A percentile compares a stretch with the other conserved stretches of the same genome.
Conservation (phyloP, 2,113 vertebrate species). For the Dicerorhinus sumatrensis region DNA sequence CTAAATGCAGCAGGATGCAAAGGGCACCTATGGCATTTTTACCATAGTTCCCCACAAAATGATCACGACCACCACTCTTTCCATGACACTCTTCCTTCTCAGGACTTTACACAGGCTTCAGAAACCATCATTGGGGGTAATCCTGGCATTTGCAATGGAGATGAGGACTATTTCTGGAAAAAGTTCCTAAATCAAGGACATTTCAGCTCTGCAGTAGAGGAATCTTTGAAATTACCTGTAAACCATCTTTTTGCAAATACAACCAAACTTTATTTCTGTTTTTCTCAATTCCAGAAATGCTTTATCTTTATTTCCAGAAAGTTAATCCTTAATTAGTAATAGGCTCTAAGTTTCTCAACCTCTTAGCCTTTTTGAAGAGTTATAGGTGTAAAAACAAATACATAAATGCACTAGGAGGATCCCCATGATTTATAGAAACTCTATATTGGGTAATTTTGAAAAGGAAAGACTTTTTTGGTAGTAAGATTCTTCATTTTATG, state of each 20-base stretch:
- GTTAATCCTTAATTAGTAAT: background rate
- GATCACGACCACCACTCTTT: background rate
- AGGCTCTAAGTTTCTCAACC: background rate
- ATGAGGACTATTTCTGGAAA: background rate
- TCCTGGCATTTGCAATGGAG: background rate
- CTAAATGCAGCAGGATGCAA: background rate
- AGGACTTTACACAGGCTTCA: background rate
- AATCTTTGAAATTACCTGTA: background rate
- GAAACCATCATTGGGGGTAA: background rate
- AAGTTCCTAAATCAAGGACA: background rate
- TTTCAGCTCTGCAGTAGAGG: background rate
- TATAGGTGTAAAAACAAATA: background rate
- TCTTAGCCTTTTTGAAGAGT: background rate
- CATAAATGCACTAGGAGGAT: background rate
- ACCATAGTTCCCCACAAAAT: background rate
- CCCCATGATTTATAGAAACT: background rate
- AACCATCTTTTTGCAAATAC: background rate
- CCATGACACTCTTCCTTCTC: background rate
- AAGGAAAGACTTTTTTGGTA: background rate
- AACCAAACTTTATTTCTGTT: background rate
- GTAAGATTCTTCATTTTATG: background rate
- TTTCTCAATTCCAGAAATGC: conserved; percentile 16
- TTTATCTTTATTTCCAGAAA: conserved; percentile 25
- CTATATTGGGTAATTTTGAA: background rate
- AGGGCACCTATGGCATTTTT: background rate